phyloP scores from a whole-genome alignment of 1,140 invertebrate genomes.

The Gryon sp. region DNA sequence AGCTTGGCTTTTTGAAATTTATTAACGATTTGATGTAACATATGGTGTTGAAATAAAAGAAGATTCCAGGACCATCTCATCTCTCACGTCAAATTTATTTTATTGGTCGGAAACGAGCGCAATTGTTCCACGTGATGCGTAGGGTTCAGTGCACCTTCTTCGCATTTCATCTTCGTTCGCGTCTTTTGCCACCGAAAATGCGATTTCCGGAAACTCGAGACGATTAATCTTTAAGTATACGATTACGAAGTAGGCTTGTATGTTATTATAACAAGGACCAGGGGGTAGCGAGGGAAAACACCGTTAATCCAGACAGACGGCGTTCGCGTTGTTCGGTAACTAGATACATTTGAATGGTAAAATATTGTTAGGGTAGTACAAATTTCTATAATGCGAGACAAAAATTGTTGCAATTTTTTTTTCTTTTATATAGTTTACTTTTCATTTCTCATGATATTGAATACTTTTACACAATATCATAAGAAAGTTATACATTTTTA shows the following conservation, averaged over 20 bases:
- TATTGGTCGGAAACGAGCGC: neutral
- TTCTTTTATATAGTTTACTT: no score
- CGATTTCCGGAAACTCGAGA: conserved; percentile 56
- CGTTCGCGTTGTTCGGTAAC: conserved; percentile 30
- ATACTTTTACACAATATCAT: no score
- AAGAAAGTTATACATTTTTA: no score
- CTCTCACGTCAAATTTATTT: conserved; percentile 3
- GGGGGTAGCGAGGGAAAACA: neutral
- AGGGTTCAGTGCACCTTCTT: conserved; percentile 36
- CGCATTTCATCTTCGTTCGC: conserved; percentile 13
- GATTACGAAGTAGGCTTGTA: conserved; percentile 23
- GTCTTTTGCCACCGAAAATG: conserved; percentile 43
- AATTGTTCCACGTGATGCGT: conserved; percentile 12
- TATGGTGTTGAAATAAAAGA: no score
- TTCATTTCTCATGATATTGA: no score
- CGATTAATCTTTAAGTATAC: conserved; percentile 42
- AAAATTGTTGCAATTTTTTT: conserved; percentile 1
- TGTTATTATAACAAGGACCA: conserved; percentile 24
- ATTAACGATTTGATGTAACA: no score
- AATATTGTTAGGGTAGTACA: conserved; percentile 8
- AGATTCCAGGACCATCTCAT: no score
- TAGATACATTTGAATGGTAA: conserved; percentile 40
- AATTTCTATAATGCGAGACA: neutral
- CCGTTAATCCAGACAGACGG: conserved; percentile 46
- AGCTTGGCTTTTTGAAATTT: no score